Percentiles rank a stretch among this genome's conserved stretches.
Conservation (phyloP, 2,113 vertebrate genomes). For the Gavia stellata region DNA sequence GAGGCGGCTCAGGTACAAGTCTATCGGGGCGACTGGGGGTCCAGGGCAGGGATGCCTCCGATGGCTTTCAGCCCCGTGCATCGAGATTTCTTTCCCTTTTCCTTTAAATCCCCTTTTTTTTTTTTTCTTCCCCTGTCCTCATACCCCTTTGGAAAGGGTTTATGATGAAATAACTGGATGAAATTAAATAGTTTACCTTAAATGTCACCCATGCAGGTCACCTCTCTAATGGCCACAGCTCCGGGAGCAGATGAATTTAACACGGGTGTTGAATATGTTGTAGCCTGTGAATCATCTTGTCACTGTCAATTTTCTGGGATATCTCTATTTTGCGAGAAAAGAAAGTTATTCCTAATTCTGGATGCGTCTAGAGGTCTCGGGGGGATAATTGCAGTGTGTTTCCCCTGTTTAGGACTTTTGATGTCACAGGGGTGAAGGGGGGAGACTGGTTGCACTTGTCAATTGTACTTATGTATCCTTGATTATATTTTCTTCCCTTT, state of each 20-base stretch:
- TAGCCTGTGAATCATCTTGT: constrained; percentile 94
- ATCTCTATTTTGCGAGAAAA: constrained; percentile 93
- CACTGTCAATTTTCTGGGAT: constrained; percentile 97
- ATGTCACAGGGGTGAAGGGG: constrained; percentile 71
- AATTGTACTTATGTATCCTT: constrained; percentile 76
- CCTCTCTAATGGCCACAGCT: constrained; percentile 86
- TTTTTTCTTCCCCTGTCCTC: background rate
- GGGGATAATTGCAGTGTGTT: constrained; percentile 78
- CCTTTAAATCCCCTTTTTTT: background rate
- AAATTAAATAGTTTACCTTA: constrained; percentile 94
- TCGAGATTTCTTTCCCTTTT: background rate
- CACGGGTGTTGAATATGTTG: constrained; percentile 93
- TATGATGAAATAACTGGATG: constrained; percentile 81
- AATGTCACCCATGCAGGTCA: constrained; percentile 90
- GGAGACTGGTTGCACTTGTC: constrained; percentile 78
- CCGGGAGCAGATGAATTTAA: constrained; percentile 92
- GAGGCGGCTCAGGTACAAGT: constrained; percentile 21
- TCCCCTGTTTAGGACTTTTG: constrained; percentile 76
- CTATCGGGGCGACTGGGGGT: background rate
- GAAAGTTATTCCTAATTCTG: constrained; percentile 82
- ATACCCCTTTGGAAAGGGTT: constrained; percentile 59
- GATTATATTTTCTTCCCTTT: constrained; percentile 69
- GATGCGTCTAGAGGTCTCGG: constrained; percentile 75
- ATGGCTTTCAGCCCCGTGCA: background rate
- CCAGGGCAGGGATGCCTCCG: background rate